Base-by-base conservation (phyloP, 2,888 invertebrate species). In the Stenchaetothrips biformis region DNA sequence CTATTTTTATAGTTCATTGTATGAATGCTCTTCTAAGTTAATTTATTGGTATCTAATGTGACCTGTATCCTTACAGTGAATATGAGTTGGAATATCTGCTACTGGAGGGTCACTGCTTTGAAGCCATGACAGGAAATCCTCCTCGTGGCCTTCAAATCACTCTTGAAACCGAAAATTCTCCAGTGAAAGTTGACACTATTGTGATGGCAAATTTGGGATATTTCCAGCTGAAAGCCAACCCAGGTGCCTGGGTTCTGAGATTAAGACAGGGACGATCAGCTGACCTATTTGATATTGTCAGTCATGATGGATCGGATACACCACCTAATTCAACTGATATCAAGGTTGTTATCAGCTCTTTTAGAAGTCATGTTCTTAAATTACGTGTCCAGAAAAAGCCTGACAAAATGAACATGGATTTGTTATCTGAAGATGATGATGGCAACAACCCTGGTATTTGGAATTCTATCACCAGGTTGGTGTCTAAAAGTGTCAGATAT, bases 161-260 rank as follows among this genome's bases (percentile, higher is more conserved):
- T 6, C 89, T 99, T 79, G 98, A 98, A 78, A 95, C 96, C 0
- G 91, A 93, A 82, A 90, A 89, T n/a, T 89, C 91, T 81, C 93
- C 94, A 0, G 91, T 93, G 8, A 90, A 92, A 83, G 94, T 95
- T 83, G 99, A 99, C 87, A 99, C 99, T 25, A 99, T 99, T 84
- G 99, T 99, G n/a, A 99, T 99, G 99, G 99, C 99, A 8, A 99
- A 99, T 88, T 90, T 99, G 84, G 99, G 99, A 18, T 99, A 99
- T 88, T 99, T 99, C 89, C 97, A 97, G 88, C 89, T 99, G 49
- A 99, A 99, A 88, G 99, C 99, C 0, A 97, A 95, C 87, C 99
- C 99, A 1, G 99, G 99, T 0, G 95, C 96, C 13, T 99, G 99
- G 99, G 88, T 93, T 37, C 87, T 99, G 82, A 90, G 93, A 7